Conservation (phyloP, 2,113 vertebrate species). For the Noturus placidus region DNA sequence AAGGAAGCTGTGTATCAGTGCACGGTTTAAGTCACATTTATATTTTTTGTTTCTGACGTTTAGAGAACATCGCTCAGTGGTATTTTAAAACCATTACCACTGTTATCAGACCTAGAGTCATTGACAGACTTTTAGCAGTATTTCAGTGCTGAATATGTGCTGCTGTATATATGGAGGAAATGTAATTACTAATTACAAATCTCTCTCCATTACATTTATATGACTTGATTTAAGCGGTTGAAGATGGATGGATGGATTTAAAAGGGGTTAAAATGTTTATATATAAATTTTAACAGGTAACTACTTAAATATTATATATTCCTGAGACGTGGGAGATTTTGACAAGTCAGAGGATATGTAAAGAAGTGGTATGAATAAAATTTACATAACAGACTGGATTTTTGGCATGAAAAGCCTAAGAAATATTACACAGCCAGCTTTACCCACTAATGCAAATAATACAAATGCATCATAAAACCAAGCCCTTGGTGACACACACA, state of each 20-base stretch:
- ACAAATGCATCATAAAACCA: neutral
- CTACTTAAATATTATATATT: neutral
- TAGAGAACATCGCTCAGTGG: neutral
- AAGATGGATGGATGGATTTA: no score
- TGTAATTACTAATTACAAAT: neutral
- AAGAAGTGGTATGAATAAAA: neutral
- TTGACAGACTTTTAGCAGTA: neutral
- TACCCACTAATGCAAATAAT: constrained; percentile 10
- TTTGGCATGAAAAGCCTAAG: neutral
- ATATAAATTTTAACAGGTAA: neutral
- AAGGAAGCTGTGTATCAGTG: neutral
- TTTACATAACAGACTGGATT: neutral
- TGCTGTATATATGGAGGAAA: neutral
- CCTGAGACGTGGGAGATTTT: neutral
- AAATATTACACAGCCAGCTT: neutral
- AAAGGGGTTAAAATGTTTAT: neutral
- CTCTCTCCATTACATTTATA: neutral
- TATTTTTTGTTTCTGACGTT: neutral
- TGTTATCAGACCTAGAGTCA: no score
- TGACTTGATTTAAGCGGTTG: no score
- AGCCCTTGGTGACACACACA: neutral
- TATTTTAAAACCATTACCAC: neutral
- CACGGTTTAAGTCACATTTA: neutral
- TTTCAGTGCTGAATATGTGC: neutral
- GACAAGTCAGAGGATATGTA: neutral